Evolutionary conservation across 2,888 invertebrate species (phyloP), one percentile per base, ranked within the genome.

Genomic region (Diarsia mendica): DNA sequence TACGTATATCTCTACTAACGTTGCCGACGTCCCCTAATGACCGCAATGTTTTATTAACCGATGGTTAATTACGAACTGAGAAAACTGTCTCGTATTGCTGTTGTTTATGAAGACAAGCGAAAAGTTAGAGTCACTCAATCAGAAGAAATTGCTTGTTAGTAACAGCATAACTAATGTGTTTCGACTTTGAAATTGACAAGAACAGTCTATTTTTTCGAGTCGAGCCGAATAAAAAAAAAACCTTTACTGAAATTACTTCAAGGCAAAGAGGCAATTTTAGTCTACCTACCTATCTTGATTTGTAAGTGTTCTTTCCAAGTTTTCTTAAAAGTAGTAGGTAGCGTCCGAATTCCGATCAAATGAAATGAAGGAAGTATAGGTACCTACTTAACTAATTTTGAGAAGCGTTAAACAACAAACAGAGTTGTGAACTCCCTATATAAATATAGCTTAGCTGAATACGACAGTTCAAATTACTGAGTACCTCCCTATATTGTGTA

Each of bases 1-100:
- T 89, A 91, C 89, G 79, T 61, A 84, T 88, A 72, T 77, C 89
- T 85, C 88, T 53, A 60, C 58, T 61, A 71, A 89, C 87, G 89
- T 87, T 72, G 83, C 69, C 68, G 67, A 75, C 78, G 77, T 77
- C 53, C 11, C 72, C 60, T 68, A 73, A 77, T 84, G 64, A 77
- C 72, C 76, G 60, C 72, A 78, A 82, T 75, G 75, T 66, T 74
- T 72, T 82, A 72, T 72, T 65, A 72, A 61, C 58, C 23, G 9
- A 48, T 55, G 75, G 51, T 66, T 74, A 67, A 72, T 61, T 66
- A 78, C 60, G 75, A 82, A 71, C 67, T 55, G 67, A 60, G 51
- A 67, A 68, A 65, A 65, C n/a, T 67, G 48, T 64, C 33, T 65
- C 23, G n/a, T 68, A 46, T 53, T 53, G 61, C 44, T 77, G 33